Percentiles rank a stretch among this genome's conserved stretches.
These are phyloP conservation scores for Ctenodactylus gundi DNA, from an alignment of 2,113 vertebrate genomes.

Conservation along the genomic window DNA sequence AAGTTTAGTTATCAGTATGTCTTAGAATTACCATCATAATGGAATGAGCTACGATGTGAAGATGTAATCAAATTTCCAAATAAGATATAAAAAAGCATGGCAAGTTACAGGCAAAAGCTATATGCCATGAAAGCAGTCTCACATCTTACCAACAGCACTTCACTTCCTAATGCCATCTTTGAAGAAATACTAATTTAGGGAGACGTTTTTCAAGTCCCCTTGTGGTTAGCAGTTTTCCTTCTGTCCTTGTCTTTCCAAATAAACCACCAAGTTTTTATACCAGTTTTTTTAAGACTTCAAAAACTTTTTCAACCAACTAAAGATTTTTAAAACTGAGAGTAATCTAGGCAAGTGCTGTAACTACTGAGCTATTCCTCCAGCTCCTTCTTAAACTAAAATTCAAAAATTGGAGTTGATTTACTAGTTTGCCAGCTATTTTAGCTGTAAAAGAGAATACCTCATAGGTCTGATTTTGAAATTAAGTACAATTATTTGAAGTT, in stretches of 20 bases:
- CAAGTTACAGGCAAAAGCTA: background rate
- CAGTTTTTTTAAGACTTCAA: too few species aligned
- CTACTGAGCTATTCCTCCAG: too few species aligned
- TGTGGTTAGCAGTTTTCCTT: too few species aligned
- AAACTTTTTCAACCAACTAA: background rate
- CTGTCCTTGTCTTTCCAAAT: too few species aligned
- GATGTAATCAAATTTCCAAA: conserved; percentile 26
- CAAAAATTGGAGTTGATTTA: background rate
- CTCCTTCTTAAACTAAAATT: too few species aligned
- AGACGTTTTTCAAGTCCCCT: too few species aligned
- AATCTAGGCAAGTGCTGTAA: too few species aligned
- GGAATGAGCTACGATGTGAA: background rate
- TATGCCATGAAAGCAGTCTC: background rate
- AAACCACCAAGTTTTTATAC: too few species aligned
- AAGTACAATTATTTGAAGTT: background rate
- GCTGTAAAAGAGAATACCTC: background rate
- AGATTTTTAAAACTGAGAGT: background rate
- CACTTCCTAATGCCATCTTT: conserved; percentile 9
- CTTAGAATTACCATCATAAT: background rate
- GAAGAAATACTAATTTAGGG: conserved; percentile 2
- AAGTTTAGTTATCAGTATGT: background rate
- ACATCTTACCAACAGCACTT: background rate
- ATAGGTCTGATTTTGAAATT: background rate
- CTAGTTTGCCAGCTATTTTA: conserved; percentile 27
- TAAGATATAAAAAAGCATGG: background rate